These are phyloP conservation scores for Bujurquina vittata DNA, from an alignment of 2,113 vertebrate genomes.

Conservation along the genomic window DNA sequence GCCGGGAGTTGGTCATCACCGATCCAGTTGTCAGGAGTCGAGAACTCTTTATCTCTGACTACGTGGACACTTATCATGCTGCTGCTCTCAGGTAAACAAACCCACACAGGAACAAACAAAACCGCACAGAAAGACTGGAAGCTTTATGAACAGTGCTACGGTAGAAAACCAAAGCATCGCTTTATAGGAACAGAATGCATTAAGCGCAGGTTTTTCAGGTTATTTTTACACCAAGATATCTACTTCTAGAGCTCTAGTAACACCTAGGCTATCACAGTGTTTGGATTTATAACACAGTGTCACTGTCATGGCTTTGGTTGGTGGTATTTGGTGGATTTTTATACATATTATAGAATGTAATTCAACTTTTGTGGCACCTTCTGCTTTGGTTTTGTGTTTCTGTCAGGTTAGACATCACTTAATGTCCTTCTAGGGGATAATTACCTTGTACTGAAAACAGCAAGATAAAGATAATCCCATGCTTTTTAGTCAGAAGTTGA, in stretches of 20 bases:
- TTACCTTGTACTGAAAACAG: neutral
- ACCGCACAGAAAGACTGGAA: neutral
- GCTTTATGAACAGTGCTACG: neutral
- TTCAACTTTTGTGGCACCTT: neutral
- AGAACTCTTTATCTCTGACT: constrained; percentile 99
- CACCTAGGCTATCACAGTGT: neutral
- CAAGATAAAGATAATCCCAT: neutral
- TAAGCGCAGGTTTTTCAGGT: neutral
- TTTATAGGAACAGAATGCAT: neutral
- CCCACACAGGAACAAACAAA: neutral
- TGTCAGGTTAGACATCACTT: neutral
- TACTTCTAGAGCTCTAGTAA: neutral
- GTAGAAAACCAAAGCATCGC: neutral
- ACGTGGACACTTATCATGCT: constrained; percentile 97
- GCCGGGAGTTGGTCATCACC: constrained; percentile 96
- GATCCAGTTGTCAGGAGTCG: constrained; percentile 97
- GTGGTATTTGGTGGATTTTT: neutral
- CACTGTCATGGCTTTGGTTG: neutral
- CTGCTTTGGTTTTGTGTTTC: neutral
- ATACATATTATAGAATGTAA: neutral
- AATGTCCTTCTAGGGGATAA: neutral
- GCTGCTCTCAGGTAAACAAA: constrained; percentile 91
- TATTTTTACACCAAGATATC: neutral
- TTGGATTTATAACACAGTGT: neutral
- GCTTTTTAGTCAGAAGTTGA: neutral